Evolutionary conservation across 2,797 vertebrate species (phyloP), one percentile per base, ranked within the genome.

Genomic region (Callimico goeldii): DNA sequence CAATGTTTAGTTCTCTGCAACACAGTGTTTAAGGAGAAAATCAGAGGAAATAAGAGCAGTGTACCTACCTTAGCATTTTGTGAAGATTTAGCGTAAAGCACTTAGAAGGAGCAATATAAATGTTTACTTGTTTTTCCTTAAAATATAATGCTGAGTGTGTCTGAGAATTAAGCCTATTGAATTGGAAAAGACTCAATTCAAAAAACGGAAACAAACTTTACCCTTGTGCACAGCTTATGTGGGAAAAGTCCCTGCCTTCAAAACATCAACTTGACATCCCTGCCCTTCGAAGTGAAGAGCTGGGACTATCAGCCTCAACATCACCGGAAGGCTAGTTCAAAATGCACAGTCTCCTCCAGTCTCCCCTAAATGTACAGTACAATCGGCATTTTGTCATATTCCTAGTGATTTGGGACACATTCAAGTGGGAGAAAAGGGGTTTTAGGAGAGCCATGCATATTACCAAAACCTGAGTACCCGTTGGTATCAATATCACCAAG

Each of bases 271-370:
- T 67, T 83, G 12, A 12, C 41, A 4, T 15, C 4, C 4, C 3
- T 30, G 50, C 0, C 36, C 28, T 19, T 48, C 22, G 22, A 7
- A 77, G 43, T 1, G 7, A 30, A 28, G 6, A 6, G 0, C 8
- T 22, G 2, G 15, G 12, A 2, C 26, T 17, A 61, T 4, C 41
- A 7, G 0, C 12, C 15, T 24, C 7, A 2, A 4, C 1, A 11
- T 24, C 52, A 24, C 28, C 22, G 30, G 24, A 41, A 24, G 8
- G 2, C 19, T 1, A 39, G 4, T 28, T 33, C n/a, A 11, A 70
- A 20, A 28, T 36, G 48, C 61, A 46, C 11, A 5, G 7, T 12
- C 22, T 41, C 17, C 36, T 79, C 33, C 24, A 82, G 20, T 3
- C 12, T 36, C 5, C 33, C 17, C 24, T 39, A 30, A 2, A 70